Base-by-base conservation (phyloP, 2,113 vertebrate genomes). In the Catharus minimus region DNA sequence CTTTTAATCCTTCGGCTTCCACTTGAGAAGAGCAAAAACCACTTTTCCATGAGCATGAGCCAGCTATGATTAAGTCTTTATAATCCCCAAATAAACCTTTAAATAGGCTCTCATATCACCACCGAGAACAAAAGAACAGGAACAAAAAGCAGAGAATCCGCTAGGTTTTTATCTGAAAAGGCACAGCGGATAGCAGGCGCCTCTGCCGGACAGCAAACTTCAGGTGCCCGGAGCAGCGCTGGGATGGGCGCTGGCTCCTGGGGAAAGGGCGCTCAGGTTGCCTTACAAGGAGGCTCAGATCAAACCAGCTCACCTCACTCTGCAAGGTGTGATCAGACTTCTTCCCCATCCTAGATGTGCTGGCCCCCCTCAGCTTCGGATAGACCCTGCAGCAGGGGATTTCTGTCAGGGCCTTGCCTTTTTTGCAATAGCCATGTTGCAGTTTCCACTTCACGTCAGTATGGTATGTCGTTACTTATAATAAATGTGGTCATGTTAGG, bases 201-300 rank as follows among this genome's bases (percentile, higher is more conserved):
- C 15, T 52, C 14, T 33, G 50, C 38, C 78, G 6, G 27, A 5
- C 8, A 6, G 41, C 57, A 33, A 67, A 86, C 72, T 91, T 0
- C 0, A 36, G 33, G 33, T 36, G 33, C 33, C 33, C 33, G 33
- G 33, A 36, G 33, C 33, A 36, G 33, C 33, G 33, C 33, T 36
- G 33, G 55, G n/a, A 1, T 15, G 20, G 6, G 49, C 15, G 28
- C 55, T n/a, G 33, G 0, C 19, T n/a, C 6, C 43, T 15, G 0
- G 13, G 1, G 15, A 1, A 10, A 11, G 27, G 50, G 9, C 24
- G 50, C 61, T 14, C 38, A 3, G 36, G 0, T 1, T 15, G 30
- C 10, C 30, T 10, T 6, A 0, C 5, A 0, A 1, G 33, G 10
- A 9, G 36, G 57, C 4, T 33, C 15, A 0, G 33, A 36, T 50